Conservation (phyloP, 2,113 vertebrate species). For the Zapus hudsonius region DNA sequence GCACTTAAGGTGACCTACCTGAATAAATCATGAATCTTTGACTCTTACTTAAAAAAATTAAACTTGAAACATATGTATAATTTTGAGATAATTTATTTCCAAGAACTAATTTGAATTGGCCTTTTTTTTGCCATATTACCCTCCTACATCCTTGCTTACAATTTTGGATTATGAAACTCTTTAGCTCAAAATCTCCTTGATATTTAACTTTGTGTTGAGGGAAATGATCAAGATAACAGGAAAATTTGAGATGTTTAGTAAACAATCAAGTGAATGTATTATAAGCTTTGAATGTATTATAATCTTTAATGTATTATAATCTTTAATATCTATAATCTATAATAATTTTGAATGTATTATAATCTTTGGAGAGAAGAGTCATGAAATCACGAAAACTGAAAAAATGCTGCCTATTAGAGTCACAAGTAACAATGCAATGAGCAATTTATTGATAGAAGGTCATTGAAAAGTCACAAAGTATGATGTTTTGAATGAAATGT, state of each 20-base stretch:
- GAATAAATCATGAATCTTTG: slow-evolving; percentile 8
- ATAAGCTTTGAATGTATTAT: too few species aligned
- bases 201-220: background rate
- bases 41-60: background rate
- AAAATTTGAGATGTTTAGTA: background rate
- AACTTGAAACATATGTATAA: background rate
- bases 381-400: background rate
- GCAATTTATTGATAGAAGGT: background rate
- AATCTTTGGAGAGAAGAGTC: background rate
- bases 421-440: background rate
- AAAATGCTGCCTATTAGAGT: background rate
- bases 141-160: background rate
- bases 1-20: background rate
- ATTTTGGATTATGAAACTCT: background rate
- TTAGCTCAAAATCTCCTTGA: background rate
- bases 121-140: background rate
- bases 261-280: slow-evolving; percentile 7
- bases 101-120: background rate
- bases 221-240: background rate
- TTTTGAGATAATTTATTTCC: background rate
- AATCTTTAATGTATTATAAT: too few species aligned
- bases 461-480: background rate
- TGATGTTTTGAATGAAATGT: too few species aligned
- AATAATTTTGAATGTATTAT: too few species aligned
- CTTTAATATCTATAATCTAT: too few species aligned